Base-by-base conservation (phyloP, 2,797 vertebrate genomes). In the Xenopus petersii region DNA sequence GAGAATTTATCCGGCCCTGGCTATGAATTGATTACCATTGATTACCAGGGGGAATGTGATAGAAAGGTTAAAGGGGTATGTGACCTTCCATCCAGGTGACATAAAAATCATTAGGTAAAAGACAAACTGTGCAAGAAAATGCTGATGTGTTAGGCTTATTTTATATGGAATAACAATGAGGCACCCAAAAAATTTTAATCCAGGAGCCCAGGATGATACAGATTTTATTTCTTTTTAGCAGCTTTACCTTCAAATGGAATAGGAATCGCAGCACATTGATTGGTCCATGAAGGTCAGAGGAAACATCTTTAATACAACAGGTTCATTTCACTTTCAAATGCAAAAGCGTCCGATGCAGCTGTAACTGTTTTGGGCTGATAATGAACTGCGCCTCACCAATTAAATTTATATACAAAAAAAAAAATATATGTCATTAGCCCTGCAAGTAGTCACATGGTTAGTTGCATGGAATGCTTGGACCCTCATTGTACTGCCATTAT, bases 51-150 rank as follows among this genome's bases (percentile, higher is more conserved):
- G 81, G 88, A 88, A 91, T 90, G 91, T 87, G 85, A 82, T 81
- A 79, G 85, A 88, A 89, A 90, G 90, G 89, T 90, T 89, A 91
- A 91, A 87, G 89, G 88, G 87, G 86, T 63, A 88, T 87, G 86
- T 90, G 91, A 91, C 88, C 89, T 87, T 86, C 85, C 84, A 86
- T 86, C 80, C 85, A 85, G 87, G 87, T 88, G 89, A 89, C 91
- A 90, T 83, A 89, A 90, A 21, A 92, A 90, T 91, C 90, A 89
- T 91, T 91, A 90, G 88, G 88, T 88, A 91, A 91, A 91, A 90
- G 91, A 91, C 88, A 87, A 86, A 87, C 86, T 89, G 85, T 89
- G 84, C 83, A 70, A 84, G 81, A 85, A 82, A 86, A 86, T 87
- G 78, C 87, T 30, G 66, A 89, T 62, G 58, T 88, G 89, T 89